phyloP scores from a whole-genome alignment of 2,113 vertebrate genomes.

The Australoheros scitulus region DNA sequence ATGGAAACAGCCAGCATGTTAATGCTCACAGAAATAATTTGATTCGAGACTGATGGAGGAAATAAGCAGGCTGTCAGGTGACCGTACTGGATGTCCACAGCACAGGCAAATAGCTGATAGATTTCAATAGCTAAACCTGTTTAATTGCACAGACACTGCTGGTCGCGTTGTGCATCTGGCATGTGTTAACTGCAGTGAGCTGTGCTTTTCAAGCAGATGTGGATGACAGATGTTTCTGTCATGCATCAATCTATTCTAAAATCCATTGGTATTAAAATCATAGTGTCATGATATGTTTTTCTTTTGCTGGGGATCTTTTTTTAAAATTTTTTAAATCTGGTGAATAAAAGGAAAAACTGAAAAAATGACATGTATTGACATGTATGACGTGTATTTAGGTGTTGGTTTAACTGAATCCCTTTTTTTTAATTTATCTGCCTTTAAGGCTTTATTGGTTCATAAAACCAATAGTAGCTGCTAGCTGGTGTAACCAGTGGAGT shows the following conservation, averaged over 20 bases:
- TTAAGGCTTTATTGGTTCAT: no score
- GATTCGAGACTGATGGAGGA: conserved; percentile 3
- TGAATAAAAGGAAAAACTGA: neutral
- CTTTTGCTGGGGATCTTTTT: neutral
- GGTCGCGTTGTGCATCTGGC: neutral
- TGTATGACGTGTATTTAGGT: neutral
- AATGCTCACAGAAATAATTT: conserved; percentile 36
- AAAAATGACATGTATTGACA: neutral
- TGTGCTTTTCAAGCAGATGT: conserved; percentile 23
- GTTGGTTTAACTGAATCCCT: neutral
- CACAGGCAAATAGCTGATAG: neutral
- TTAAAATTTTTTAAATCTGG: neutral
- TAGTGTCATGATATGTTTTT: neutral
- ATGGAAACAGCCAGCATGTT: conserved; percentile 34
- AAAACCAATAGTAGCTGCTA: no score
- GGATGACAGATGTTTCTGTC: conserved; percentile 31
- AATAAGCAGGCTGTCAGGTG: conserved; percentile 25
- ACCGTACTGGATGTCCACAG: neutral
- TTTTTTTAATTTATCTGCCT: no score
- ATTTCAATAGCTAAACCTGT: neutral
- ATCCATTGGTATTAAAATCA: neutral
- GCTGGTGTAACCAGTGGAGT: no score
- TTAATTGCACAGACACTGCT: neutral
- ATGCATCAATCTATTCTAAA: neutral
- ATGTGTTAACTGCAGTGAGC: neutral